phyloP scores from a whole-genome alignment of 2,888 invertebrate species.

The Pseudococcus longispinus region DNA sequence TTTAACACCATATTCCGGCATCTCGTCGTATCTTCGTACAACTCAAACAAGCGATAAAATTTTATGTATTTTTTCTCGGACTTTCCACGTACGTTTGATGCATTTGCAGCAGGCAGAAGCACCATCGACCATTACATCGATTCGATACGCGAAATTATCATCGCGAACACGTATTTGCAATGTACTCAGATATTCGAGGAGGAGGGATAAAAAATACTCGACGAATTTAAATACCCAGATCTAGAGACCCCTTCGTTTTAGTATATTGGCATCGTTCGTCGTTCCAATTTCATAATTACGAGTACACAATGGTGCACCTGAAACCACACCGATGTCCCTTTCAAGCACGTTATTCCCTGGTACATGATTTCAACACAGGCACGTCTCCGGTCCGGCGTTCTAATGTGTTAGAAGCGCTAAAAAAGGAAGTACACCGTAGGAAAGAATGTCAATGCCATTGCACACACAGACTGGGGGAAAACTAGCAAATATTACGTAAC shows the following conservation, averaged over 20 bases:
- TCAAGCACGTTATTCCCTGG: constrained; percentile 12
- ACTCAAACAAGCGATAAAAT: constrained; percentile 9
- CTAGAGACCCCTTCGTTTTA: background rate
- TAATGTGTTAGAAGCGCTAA: background rate
- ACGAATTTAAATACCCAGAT: background rate
- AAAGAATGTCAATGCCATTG: constrained; percentile 19
- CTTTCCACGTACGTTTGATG: background rate
- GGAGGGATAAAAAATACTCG: background rate
- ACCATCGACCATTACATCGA: background rate
- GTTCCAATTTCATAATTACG: background rate
- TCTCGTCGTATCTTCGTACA: background rate
- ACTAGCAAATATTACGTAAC: background rate
- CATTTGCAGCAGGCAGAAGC: too few species aligned
- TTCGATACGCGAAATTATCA: background rate
- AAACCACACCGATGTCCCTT: background rate
- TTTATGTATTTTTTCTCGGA: constrained; percentile 10
- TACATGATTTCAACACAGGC: background rate
- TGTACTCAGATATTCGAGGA: background rate
- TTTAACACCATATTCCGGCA: constrained; percentile 19
- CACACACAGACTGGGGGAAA: background rate
- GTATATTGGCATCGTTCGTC: background rate
- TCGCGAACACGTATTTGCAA: background rate
- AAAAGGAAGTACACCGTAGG: background rate
- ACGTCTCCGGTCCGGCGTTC: background rate
- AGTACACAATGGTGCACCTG: background rate